Conservation (phyloP, 2,797 vertebrate genomes). For the Microctenopoma lineatum region DNA sequence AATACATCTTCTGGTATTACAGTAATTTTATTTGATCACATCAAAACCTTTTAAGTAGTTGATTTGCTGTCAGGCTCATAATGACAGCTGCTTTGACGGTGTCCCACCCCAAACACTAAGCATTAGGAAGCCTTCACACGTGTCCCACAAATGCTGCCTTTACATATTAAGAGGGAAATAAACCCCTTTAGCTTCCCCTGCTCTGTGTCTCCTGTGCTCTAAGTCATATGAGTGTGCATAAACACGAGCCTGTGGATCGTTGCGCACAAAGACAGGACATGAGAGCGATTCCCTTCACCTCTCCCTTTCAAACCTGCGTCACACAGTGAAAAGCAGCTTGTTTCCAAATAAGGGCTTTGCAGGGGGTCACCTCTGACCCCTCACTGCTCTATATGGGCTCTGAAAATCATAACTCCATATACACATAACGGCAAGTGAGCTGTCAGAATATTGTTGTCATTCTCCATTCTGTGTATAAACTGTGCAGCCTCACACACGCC, state of each 20-base stretch:
- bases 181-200: slow-evolving; percentile 40
- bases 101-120: slow-evolving; percentile 42
- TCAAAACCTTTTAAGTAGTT: slow-evolving; percentile 9
- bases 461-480: background rate
- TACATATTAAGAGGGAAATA: slow-evolving; percentile 58
- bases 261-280: slow-evolving; percentile 66
- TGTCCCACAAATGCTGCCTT: slow-evolving; percentile 67
- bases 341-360: slow-evolving; percentile 34
- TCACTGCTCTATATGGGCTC: slow-evolving; percentile 19
- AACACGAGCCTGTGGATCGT: slow-evolving; percentile 67
- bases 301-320: slow-evolving; percentile 56
- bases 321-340: slow-evolving; percentile 37
- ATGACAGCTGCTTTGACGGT: slow-evolving; percentile 36
- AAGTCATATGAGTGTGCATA: slow-evolving; percentile 58
- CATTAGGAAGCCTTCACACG: slow-evolving; percentile 60
- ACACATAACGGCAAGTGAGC: slow-evolving; percentile 10
- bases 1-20: slow-evolving; percentile 1
- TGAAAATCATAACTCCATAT: slow-evolving; percentile 13
- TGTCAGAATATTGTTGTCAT: background rate
- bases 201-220: slow-evolving; percentile 15
- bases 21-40: slow-evolving; percentile 18
- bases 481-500: background rate
- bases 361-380: slow-evolving; percentile 32
- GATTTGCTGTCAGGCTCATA: slow-evolving; percentile 21
- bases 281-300: slow-evolving; percentile 64